Evolutionary conservation across 2,797 vertebrate species (phyloP).

Genomic region (Emydoidea blandingii): DNA sequence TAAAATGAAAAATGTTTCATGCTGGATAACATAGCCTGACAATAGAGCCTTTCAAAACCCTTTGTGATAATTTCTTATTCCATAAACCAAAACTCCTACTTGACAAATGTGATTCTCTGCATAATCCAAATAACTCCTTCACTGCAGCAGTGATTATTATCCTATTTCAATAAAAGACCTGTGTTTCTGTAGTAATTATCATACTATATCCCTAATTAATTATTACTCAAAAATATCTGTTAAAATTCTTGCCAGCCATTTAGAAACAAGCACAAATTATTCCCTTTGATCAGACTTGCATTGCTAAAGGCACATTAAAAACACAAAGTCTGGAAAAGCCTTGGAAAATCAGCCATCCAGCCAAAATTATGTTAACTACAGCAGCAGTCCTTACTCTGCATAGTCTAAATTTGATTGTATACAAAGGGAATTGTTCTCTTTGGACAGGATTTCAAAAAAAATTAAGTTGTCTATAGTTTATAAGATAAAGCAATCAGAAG

Average conservation of each 20-base stretch:
- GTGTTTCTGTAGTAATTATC: conserved; percentile 76
- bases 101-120: conserved; percentile 66
- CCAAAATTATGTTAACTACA: conserved; percentile 63
- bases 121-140: conserved; percentile 71
- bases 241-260: conserved; percentile 76
- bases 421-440: conserved; percentile 32
- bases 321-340: conserved; percentile 67
- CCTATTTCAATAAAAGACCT: conserved; percentile 74
- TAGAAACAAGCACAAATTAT: conserved; percentile 74
- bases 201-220: conserved; percentile 75
- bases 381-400: conserved; percentile 50
- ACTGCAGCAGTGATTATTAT: conserved; percentile 73
- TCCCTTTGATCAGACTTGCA: conserved; percentile 76
- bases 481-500: conserved; percentile 30
- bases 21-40: conserved; percentile 23
- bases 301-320: conserved; percentile 77
- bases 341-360: conserved; percentile 68
- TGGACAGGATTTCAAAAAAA: conserved; percentile 37
- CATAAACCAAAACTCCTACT: conserved; percentile 55
- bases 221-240: conserved; percentile 78
- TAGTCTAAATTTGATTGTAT: conserved; percentile 12
- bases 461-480: conserved; percentile 9
- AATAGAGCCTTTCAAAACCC: conserved; percentile 35
- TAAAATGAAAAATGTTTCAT: neutral
- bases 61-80: conserved; percentile 44